Percentiles rank a stretch among this genome's conserved stretches.
phyloP scores from a whole-genome alignment of 2,113 vertebrate genomes.

The Lepus americanus region DNA sequence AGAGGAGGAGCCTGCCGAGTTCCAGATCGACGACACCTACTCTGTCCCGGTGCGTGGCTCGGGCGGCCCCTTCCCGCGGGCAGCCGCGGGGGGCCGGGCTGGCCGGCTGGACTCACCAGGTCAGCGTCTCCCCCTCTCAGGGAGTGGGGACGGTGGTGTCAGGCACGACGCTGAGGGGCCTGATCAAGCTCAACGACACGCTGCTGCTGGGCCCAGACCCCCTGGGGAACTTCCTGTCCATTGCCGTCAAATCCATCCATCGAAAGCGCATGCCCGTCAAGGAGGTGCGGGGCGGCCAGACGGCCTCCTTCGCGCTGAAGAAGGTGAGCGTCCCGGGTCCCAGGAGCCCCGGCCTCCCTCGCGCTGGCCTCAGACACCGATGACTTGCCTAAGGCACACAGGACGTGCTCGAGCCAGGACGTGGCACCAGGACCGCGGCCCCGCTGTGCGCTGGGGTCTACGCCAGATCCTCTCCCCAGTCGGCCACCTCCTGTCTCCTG shows the following conservation, averaged over 20 bases:
- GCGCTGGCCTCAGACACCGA: not conserved
- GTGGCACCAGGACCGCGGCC: not conserved
- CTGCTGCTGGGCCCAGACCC: slow-evolving; percentile 97
- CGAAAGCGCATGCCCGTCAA: slow-evolving; percentile 99
- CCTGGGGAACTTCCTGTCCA: slow-evolving; percentile 95
- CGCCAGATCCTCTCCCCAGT: not conserved
- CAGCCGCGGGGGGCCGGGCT: too few species aligned
- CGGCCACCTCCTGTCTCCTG: not conserved
- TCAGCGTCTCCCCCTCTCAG: slow-evolving; percentile 83
- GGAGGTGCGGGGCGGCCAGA: slow-evolving; percentile 98
- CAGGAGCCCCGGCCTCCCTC: rapidly evolving
- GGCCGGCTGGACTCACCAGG: not conserved
- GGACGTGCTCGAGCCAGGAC: not conserved
- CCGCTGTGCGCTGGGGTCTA: not conserved
- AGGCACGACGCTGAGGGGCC: slow-evolving; percentile 95
- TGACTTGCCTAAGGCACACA: not conserved
- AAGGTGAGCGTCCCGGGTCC: slow-evolving; percentile 89
- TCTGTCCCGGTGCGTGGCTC: slow-evolving; percentile 95
- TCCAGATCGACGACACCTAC: slow-evolving; percentile 99
- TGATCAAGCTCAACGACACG: slow-evolving; percentile 97
- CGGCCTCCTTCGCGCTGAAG: slow-evolving; percentile 98
- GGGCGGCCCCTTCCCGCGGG: too few species aligned
- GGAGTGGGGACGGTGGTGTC: slow-evolving; percentile 99
- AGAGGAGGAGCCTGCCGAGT: slow-evolving; percentile 98
- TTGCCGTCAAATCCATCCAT: slow-evolving; percentile 98